These are phyloP conservation scores for Cochlearius cochlearius DNA, from an alignment of 2,113 vertebrate genomes.

Conservation along the genomic window DNA sequence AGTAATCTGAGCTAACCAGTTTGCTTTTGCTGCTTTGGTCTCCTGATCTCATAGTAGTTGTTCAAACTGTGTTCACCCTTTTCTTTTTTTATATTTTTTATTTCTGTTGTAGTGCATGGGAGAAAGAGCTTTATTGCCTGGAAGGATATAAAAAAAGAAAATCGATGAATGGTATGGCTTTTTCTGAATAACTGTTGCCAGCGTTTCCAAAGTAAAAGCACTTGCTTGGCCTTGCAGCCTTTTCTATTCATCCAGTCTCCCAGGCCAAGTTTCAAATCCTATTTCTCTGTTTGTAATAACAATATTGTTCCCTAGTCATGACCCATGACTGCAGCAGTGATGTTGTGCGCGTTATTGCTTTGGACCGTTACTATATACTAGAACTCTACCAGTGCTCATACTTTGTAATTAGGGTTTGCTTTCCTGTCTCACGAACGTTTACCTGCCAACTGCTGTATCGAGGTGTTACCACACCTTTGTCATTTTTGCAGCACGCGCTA, in stretches of 20 bases:
- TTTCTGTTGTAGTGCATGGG: background rate
- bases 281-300: background rate
- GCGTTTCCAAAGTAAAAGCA: background rate
- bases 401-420: background rate
- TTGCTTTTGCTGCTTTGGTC: background rate
- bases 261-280: background rate
- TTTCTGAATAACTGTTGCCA: background rate
- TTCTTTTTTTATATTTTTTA: background rate
- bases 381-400: rapidly evolving
- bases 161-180: background rate
- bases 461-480: background rate
- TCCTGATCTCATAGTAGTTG: background rate
- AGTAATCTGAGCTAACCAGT: background rate
- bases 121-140: background rate
- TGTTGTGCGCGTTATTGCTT: background rate
- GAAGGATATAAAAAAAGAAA: background rate
- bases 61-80: background rate
- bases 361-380: rapidly evolving
- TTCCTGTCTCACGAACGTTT: background rate
- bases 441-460: background rate
- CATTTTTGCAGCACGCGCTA: background rate
- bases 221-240: background rate
- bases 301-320: background rate
- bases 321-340: background rate
- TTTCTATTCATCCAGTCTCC: background rate